Conservation (phyloP, 1,140 invertebrate species). For the Battus philenor region DNA sequence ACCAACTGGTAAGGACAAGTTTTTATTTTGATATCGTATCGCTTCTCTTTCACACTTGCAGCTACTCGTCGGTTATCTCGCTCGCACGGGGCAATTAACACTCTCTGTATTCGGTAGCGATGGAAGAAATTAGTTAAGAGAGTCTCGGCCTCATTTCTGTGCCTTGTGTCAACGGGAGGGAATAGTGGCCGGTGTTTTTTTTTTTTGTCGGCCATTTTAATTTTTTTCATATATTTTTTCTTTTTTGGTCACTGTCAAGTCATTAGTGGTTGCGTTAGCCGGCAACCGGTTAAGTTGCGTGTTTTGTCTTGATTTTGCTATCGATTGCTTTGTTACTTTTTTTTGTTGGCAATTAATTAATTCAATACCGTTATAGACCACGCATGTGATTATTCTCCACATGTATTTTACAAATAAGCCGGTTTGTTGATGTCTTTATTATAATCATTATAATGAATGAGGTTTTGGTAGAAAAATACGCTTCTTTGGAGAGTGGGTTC, state of each 20-base stretch:
- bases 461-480: no score
- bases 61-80: constrained; percentile 25
- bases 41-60: constrained; percentile 19
- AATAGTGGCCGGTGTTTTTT: constrained; percentile 35
- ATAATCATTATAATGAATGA: no score
- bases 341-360: constrained; percentile 10
- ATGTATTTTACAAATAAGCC: no score
- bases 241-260: constrained; percentile 12
- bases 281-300: constrained; percentile 14
- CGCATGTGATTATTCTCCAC: no score
- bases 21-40: constrained; percentile 47
- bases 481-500: no score
- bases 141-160: constrained; percentile 38
- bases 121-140: constrained; percentile 65
- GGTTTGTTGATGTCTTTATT: no score
- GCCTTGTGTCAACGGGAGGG: constrained; percentile 36
- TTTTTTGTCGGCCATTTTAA: constrained; percentile 34
- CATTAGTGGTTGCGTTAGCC: constrained; percentile 16
- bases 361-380: constrained; percentile 2
- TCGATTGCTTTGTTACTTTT: constrained; percentile 8
- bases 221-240: constrained; percentile 24
- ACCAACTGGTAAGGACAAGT: constrained; percentile 42
- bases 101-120: constrained; percentile 59
- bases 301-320: constrained; percentile 12
- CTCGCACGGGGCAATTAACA: constrained; percentile 54